Evolutionary conservation across 2,888 invertebrate species (phyloP).

Genomic region (Schizotus pectinicornis): DNA sequence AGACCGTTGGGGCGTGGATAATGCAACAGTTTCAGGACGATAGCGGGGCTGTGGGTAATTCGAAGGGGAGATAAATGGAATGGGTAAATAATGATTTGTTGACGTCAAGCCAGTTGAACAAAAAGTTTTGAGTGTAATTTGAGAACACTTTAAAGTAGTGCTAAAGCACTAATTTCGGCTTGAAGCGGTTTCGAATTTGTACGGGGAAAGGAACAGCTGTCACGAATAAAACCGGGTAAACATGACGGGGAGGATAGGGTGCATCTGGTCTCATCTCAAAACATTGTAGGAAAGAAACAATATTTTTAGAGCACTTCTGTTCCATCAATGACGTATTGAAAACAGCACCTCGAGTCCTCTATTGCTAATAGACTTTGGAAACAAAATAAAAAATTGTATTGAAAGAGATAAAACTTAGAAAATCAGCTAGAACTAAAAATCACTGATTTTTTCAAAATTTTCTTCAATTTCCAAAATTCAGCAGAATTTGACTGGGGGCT

Average conservation of each 20-base stretch:
- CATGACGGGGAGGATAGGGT: background rate
- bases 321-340: too few species aligned
- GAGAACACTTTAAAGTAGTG: slow-evolving; percentile 15
- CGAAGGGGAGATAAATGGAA: background rate
- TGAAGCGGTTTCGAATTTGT: slow-evolving; percentile 24
- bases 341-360: too few species aligned
- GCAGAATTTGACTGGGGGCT: too few species aligned
- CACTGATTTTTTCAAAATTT: too few species aligned
- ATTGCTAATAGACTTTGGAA: too few species aligned
- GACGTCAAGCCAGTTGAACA: background rate
- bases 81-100: background rate
- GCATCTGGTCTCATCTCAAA: too few species aligned
- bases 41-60: slow-evolving; percentile 6
- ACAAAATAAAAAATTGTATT: too few species aligned
- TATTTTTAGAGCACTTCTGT: too few species aligned
- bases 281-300: too few species aligned
- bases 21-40: slow-evolving; percentile 3
- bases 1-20: slow-evolving; percentile 3
- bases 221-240: slow-evolving; percentile 18
- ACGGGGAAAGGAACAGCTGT: slow-evolving; percentile 20
- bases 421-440: too few species aligned
- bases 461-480: too few species aligned
- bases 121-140: slow-evolving; percentile 1
- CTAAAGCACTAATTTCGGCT: slow-evolving; percentile 6
- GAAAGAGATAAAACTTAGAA: too few species aligned